These are phyloP conservation scores for Myotis lucifugus DNA, from an alignment of 2,113 vertebrate species.

Conservation along the genomic window DNA sequence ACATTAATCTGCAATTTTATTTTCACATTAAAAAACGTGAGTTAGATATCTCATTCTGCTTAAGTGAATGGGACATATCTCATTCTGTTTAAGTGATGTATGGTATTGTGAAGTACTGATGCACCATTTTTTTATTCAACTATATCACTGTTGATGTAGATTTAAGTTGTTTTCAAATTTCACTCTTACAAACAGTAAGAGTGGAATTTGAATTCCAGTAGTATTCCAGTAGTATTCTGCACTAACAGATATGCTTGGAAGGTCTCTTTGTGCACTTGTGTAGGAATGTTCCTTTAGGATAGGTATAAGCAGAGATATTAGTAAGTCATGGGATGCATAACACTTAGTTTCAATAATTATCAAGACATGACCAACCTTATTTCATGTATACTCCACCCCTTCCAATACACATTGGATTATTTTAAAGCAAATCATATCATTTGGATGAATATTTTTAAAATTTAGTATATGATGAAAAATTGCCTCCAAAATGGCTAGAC, in stretches of 20 bases:
- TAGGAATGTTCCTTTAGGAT: background rate
- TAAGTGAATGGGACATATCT: background rate
- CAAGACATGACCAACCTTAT: background rate
- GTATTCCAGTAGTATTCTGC: no score
- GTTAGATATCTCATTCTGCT: background rate
- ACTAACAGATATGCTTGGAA: background rate
- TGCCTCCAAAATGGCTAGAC: background rate
- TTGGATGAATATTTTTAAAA: background rate
- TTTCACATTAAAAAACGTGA: background rate
- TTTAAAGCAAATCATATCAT: conserved; percentile 26
- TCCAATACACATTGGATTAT: background rate
- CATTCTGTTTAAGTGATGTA: background rate
- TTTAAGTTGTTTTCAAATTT: background rate
- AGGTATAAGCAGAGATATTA: background rate
- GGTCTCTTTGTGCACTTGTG: background rate
- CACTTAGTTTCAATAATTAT: conserved; percentile 10
- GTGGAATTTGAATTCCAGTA: no score
- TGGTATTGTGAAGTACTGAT: background rate
- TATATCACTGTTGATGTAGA: background rate
- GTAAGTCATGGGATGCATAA: background rate
- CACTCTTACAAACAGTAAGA: background rate
- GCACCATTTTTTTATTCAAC: background rate
- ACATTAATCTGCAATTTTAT: background rate
- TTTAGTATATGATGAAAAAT: background rate
- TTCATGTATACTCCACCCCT: background rate